Evolutionary conservation across 1,140 invertebrate species (phyloP).

Genomic region (Euglossa dilemma): DNA sequence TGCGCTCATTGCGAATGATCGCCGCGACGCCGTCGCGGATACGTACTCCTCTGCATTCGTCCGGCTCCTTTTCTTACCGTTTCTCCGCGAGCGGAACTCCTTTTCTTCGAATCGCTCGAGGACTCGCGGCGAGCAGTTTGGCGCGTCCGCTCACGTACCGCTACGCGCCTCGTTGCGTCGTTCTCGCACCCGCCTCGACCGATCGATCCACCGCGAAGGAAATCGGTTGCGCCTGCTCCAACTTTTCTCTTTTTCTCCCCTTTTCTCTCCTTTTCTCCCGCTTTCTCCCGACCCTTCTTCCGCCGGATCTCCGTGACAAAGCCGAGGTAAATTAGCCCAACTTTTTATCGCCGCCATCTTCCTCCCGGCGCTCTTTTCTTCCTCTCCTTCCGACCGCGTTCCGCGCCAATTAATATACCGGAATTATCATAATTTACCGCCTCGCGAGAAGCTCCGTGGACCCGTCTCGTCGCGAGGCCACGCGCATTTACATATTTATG

Average conservation of each 20-base stretch:
- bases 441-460: slow-evolving; percentile 8
- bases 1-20: slow-evolving; percentile 52
- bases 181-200: neutral
- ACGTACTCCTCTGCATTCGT: slow-evolving; percentile 43
- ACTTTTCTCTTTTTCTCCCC: neutral
- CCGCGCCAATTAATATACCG: slow-evolving; percentile 55
- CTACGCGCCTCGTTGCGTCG: no score
- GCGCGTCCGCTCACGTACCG: slow-evolving; percentile 10
- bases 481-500: slow-evolving; percentile 64
- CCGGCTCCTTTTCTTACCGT: slow-evolving; percentile 22
- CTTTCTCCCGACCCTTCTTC: neutral
- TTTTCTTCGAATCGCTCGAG: slow-evolving; percentile 1
- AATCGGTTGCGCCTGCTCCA: neutral
- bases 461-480: slow-evolving; percentile 32
- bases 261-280: no score
- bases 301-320: slow-evolving; percentile 58
- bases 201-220: no score
- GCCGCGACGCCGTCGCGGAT: slow-evolving; percentile 45
- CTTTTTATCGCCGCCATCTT: slow-evolving; percentile 32
- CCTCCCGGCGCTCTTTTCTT: neutral
- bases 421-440: slow-evolving; percentile 70
- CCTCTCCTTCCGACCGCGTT: neutral
- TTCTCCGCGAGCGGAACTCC: slow-evolving; percentile 9
- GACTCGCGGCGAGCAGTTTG: neutral
- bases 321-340: slow-evolving; percentile 54